A percentile compares a stretch with the other conserved stretches of the same genome.
phyloP scores from a whole-genome alignment of 2,888 invertebrate species.

The Drosophila nr. fundita region DNA sequence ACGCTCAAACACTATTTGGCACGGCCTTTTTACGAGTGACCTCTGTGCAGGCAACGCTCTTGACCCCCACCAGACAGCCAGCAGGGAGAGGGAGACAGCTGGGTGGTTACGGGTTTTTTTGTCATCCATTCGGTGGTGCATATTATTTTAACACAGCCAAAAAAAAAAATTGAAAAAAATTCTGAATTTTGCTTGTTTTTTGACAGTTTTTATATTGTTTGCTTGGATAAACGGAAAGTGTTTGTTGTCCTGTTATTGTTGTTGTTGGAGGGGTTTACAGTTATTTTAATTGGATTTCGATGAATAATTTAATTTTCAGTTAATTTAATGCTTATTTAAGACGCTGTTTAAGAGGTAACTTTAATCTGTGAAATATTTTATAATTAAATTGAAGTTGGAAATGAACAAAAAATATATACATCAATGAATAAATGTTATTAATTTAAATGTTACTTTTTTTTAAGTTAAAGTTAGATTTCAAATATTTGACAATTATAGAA shows the following conservation, averaged over 20 bases:
- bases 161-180: background rate
- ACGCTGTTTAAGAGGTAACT: background rate
- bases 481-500: background rate
- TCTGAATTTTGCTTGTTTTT: constrained; percentile 32
- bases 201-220: constrained; percentile 61
- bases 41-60: constrained; percentile 50
- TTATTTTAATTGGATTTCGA: constrained; percentile 13
- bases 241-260: constrained; percentile 32
- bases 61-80: constrained; percentile 61
- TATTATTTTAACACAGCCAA: constrained; percentile 17
- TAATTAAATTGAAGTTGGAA: background rate
- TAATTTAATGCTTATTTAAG: background rate
- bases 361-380: background rate
- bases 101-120: constrained; percentile 18
- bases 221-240: constrained; percentile 43
- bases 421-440: background rate
- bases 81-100: constrained; percentile 6
- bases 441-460: background rate
- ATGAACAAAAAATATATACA: background rate
- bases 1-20: constrained; percentile 48
- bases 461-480: rapidly evolving
- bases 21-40: constrained; percentile 65
- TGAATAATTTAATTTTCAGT: background rate
- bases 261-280: constrained; percentile 10
- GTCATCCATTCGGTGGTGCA: constrained; percentile 42